phyloP scores from a whole-genome alignment of 2,888 invertebrate species.

The Ophonus ardosiacus region DNA sequence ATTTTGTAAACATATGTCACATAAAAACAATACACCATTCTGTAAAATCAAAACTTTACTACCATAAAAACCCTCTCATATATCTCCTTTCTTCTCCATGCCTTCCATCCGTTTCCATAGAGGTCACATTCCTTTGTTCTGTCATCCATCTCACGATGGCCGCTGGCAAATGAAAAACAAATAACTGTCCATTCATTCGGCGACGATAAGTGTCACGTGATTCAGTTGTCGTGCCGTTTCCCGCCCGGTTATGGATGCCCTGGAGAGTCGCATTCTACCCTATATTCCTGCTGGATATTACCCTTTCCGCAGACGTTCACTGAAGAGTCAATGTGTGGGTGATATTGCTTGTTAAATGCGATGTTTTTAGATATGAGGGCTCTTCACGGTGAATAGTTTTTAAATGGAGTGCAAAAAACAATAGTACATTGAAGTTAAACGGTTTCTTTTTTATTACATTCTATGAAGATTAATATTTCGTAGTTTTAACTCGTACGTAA shows the following conservation, averaged over 20 bases:
- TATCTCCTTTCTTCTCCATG: background rate
- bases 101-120: background rate
- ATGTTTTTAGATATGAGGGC: slow-evolving; percentile 21
- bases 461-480: too few species aligned
- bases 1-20: slow-evolving; percentile 6
- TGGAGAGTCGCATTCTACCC: background rate
- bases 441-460: too few species aligned
- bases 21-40: slow-evolving; percentile 23
- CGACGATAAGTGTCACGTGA: slow-evolving; percentile 47
- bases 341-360: slow-evolving; percentile 46
- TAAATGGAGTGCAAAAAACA: background rate
- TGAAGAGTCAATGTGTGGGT: slow-evolving; percentile 27
- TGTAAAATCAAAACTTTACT: slow-evolving; percentile 30
- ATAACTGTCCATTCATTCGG: slow-evolving; percentile 52
- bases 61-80: slow-evolving; percentile 21
- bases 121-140: background rate
- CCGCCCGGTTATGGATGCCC: slow-evolving; percentile 37
- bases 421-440: background rate
- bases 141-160: slow-evolving; percentile 22
- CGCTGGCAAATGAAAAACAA: slow-evolving; percentile 54
- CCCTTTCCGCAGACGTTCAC: background rate
- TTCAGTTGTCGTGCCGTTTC: slow-evolving; percentile 37
- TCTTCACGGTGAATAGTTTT: slow-evolving; percentile 10
- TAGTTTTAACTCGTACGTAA: too few species aligned
- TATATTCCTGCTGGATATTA: slow-evolving; percentile 28